A percentile compares a stretch with the other conserved stretches of the same genome.
These are phyloP conservation scores for Euplagia quadripunctaria DNA, from an alignment of 2,888 invertebrate genomes.

Conservation along the genomic window DNA sequence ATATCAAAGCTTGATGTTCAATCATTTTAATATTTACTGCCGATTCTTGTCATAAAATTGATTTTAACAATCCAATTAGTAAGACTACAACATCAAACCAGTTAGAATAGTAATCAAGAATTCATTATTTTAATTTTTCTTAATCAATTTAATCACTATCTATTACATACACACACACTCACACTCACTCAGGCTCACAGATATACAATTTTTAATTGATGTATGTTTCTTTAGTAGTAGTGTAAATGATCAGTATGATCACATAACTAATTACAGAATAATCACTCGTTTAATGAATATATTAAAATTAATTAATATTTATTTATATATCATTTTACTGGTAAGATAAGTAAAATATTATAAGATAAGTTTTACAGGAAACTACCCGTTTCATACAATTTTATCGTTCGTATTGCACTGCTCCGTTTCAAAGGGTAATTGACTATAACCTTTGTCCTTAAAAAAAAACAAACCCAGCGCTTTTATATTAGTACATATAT, in stretches of 20 bases:
- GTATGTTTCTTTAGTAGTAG: constrained; percentile 18
- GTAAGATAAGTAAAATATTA: too few relatives aligned
- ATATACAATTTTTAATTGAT: constrained; percentile 21
- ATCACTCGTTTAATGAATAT: constrained; percentile 1
- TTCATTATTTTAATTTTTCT: constrained; percentile 45
- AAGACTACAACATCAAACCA: constrained; percentile 40
- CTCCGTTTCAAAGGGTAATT: too few relatives aligned
- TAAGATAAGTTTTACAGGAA: background rate
- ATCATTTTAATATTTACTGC: constrained; percentile 48
- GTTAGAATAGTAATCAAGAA: constrained; percentile 46
- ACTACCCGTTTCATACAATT: background rate
- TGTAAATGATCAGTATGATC: constrained; percentile 30
- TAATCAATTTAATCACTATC: constrained; percentile 46
- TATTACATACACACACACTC: constrained; percentile 26
- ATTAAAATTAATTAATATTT: constrained; percentile 11
- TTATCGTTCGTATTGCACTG: background rate
- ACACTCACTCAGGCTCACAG: too few relatives aligned
- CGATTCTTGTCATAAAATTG: constrained; percentile 51
- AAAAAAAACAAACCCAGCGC: too few relatives aligned
- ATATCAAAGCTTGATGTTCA: constrained; percentile 39
- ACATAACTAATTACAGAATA: constrained; percentile 17
- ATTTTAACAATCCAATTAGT: constrained; percentile 55
- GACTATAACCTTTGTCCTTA: too few relatives aligned
- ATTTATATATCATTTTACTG: too few relatives aligned
- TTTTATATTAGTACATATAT: too few relatives aligned